phyloP scores from a whole-genome alignment of 1,140 invertebrate species.

The Scaptomyza montana region DNA sequence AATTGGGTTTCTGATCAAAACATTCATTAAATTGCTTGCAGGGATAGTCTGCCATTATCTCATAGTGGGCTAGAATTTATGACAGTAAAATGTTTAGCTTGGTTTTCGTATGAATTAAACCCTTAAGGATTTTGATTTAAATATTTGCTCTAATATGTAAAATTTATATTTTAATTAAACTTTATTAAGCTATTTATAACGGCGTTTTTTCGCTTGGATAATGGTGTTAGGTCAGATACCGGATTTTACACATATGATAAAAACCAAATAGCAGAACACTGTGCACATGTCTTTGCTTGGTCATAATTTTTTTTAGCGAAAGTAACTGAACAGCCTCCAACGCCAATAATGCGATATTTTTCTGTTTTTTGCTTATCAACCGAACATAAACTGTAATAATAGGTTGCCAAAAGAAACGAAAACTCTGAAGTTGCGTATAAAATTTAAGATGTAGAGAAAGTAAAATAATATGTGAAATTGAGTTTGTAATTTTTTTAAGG shows the following conservation, averaged over 20 bases:
- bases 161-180: too few relatives aligned
- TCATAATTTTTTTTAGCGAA: slow-evolving; percentile 75
- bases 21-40: too few relatives aligned
- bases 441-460: slow-evolving; percentile 54
- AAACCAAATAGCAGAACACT: slow-evolving; percentile 11
- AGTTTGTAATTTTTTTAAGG: slow-evolving; percentile 8
- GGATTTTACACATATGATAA: background rate
- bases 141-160: too few relatives aligned
- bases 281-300: slow-evolving; percentile 17
- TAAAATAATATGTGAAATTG: slow-evolving; percentile 16
- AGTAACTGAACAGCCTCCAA: slow-evolving; percentile 79
- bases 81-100: background rate
- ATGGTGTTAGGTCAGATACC: too few relatives aligned
- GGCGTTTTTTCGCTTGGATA: too few relatives aligned
- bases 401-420: slow-evolving; percentile 53
- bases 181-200: too few relatives aligned
- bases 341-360: slow-evolving; percentile 65
- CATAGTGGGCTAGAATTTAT: slow-evolving; percentile 14
- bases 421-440: slow-evolving; percentile 37
- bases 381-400: slow-evolving; percentile 65
- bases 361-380: slow-evolving; percentile 55
- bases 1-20: too few relatives aligned
- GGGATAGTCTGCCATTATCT: slow-evolving; percentile 28
- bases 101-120: too few relatives aligned
- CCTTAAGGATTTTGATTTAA: too few relatives aligned